Percentiles rank a stretch among this genome's conserved stretches.
phyloP scores from a whole-genome alignment of 2,888 invertebrate species.

The Dynastes grantii region DNA sequence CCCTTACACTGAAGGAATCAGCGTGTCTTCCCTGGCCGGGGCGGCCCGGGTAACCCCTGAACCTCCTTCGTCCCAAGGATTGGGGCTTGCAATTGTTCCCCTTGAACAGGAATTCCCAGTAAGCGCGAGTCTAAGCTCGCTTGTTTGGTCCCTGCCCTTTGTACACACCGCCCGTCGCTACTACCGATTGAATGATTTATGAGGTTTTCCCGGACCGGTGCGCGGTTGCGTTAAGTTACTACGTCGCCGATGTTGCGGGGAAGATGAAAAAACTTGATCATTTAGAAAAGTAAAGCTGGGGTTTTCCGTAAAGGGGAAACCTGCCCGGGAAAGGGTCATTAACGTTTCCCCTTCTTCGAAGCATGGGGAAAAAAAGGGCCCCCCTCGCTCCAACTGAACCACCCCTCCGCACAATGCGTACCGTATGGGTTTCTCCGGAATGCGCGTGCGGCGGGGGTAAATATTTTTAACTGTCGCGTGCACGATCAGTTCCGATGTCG shows the following conservation, averaged over 20 bases:
- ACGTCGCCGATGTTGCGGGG: slow-evolving; percentile 71
- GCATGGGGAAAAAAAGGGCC: too few relatives aligned
- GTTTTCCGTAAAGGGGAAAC: slow-evolving; percentile 80
- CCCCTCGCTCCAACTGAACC: too few relatives aligned
- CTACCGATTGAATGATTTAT: slow-evolving; percentile 80
- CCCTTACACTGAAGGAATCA: slow-evolving; percentile 78
- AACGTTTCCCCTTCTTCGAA: slow-evolving; percentile 51
- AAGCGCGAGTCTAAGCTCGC: slow-evolving; percentile 75
- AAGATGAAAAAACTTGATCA: slow-evolving; percentile 68
- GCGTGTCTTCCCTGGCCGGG: slow-evolving; percentile 75
- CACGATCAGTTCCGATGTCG: too few relatives aligned
- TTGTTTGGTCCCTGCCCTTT: slow-evolving; percentile 80
- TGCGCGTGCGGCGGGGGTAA: too few relatives aligned
- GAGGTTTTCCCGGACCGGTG: slow-evolving; percentile 74
- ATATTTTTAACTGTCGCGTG: too few relatives aligned
- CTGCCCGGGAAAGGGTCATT: slow-evolving; percentile 74
- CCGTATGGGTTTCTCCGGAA: too few relatives aligned
- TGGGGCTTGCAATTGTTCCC: slow-evolving; percentile 76
- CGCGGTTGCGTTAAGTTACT: slow-evolving; percentile 66
- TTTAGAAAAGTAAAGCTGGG: slow-evolving; percentile 75
- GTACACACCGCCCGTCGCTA: slow-evolving; percentile 79
- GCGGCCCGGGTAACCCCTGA: slow-evolving; percentile 80
- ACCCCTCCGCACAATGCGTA: too few relatives aligned
- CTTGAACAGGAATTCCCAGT: slow-evolving; percentile 79
- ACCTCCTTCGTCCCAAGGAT: slow-evolving; percentile 80